Percentiles rank a stretch among this genome's conserved stretches.
These are phyloP conservation scores for Allygus modestus DNA, from an alignment of 2,888 invertebrate species.

Conservation along the genomic window DNA sequence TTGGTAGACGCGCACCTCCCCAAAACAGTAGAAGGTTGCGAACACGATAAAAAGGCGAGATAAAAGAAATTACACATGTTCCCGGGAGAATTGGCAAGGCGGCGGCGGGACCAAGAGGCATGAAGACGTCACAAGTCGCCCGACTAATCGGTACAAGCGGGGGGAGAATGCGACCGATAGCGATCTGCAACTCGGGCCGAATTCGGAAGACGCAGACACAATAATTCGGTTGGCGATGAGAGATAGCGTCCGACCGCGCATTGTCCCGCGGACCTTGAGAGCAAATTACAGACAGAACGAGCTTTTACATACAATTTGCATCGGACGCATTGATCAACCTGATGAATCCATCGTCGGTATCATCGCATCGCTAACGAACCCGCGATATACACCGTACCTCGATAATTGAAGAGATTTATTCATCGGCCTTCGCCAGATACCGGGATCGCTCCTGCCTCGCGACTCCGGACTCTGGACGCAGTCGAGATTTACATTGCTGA, in stretches of 20 bases:
- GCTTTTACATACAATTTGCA: constrained; percentile 64
- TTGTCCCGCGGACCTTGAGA: constrained; percentile 59
- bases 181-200: constrained; percentile 51
- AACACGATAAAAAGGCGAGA: constrained; percentile 15
- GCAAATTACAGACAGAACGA: constrained; percentile 56
- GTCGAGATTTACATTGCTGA: constrained; percentile 28
- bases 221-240: constrained; percentile 58
- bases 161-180: constrained; percentile 37
- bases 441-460: not conserved
- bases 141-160: constrained; percentile 53
- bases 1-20: no score
- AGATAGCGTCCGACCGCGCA: constrained; percentile 45
- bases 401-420: constrained; percentile 58
- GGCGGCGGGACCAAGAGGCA: constrained; percentile 17
- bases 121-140: constrained; percentile 50
- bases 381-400: constrained; percentile 19
- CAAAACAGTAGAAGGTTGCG: not conserved
- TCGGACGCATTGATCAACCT: constrained; percentile 58
- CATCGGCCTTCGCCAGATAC: not conserved
- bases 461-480: not conserved
- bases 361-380: constrained; percentile 40
- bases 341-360: constrained; percentile 52
- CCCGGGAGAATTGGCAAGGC: not conserved
- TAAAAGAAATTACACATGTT: constrained; percentile 42
- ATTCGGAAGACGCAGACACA: constrained; percentile 59